These are phyloP conservation scores for Atlantisia rogersi DNA, from an alignment of 2,113 vertebrate genomes.

Conservation along the genomic window DNA sequence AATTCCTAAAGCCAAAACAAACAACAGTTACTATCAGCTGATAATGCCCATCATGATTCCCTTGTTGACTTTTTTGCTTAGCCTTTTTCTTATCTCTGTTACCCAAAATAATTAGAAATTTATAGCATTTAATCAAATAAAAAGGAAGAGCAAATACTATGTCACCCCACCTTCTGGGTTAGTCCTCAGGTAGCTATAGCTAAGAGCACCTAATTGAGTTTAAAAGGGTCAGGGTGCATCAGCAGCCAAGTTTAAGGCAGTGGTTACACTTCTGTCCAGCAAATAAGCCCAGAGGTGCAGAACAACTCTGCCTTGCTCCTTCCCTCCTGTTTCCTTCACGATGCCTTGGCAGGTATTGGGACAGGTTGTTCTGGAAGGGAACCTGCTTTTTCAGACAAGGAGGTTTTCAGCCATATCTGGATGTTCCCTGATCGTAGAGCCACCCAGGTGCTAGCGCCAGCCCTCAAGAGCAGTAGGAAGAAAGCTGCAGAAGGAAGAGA, in stretches of 20 bases:
- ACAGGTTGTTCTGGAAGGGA: not conserved
- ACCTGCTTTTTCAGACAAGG: not conserved
- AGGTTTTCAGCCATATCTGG: not conserved
- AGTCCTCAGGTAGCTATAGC: not conserved
- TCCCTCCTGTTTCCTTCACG: not conserved
- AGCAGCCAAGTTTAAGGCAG: not conserved
- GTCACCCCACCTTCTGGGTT: not conserved
- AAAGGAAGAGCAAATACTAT: not conserved
- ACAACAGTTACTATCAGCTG: not conserved
- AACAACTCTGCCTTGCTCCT: not conserved
- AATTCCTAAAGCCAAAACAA: not conserved
- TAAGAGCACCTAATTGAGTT: not conserved
- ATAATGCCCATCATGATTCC: not conserved
- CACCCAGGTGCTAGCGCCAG: not conserved
- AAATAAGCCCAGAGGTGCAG: not conserved
- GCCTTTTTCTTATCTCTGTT: not conserved
- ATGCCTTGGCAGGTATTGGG: rapidly evolving
- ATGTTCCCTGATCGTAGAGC: not conserved
- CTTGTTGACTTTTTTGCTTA: not conserved
- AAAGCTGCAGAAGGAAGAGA: not conserved
- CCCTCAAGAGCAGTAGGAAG: rapidly evolving
- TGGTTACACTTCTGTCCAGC: not conserved
- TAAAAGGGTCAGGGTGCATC: not conserved
- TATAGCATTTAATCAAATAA: not conserved
- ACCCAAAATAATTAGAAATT: not conserved